phyloP scores from a whole-genome alignment of 2,888 invertebrate genomes.

The Acanthosepion pharaonis region DNA sequence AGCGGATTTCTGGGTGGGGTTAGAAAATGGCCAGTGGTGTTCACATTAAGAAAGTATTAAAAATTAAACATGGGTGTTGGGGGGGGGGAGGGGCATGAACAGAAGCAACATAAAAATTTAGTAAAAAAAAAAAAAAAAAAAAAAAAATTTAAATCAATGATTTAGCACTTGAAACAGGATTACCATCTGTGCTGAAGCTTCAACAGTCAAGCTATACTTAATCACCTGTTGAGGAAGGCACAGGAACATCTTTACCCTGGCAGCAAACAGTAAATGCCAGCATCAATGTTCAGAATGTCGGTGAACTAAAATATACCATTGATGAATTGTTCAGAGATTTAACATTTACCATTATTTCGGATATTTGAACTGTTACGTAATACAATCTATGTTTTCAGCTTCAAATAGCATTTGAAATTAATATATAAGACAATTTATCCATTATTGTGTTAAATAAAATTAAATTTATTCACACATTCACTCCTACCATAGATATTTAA shows the following conservation, averaged over 20 bases:
- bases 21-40: not conserved
- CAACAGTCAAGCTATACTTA: not conserved
- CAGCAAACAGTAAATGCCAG: not conserved
- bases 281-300: not conserved
- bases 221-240: not conserved
- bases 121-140: not conserved
- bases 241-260: not conserved
- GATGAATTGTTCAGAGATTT: not conserved
- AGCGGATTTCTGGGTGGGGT: not conserved
- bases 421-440: too few species aligned
- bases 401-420: too few species aligned
- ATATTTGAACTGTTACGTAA: too few species aligned
- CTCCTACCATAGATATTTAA: too few species aligned
- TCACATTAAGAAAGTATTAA: constrained; percentile 43
- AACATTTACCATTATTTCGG: too few species aligned
- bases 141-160: not conserved
- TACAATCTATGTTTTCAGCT: too few species aligned
- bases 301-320: not conserved
- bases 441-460: too few species aligned
- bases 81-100: not conserved
- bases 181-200: constrained; percentile 46
- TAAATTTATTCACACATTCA: too few species aligned
- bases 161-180: not conserved
- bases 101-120: constrained; percentile 47
- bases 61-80: not conserved